A percentile compares a stretch with the other conserved stretches of the same genome.
Evolutionary conservation across 2,113 vertebrate genomes (phyloP).

Genomic region (Rissa tridactyla): DNA sequence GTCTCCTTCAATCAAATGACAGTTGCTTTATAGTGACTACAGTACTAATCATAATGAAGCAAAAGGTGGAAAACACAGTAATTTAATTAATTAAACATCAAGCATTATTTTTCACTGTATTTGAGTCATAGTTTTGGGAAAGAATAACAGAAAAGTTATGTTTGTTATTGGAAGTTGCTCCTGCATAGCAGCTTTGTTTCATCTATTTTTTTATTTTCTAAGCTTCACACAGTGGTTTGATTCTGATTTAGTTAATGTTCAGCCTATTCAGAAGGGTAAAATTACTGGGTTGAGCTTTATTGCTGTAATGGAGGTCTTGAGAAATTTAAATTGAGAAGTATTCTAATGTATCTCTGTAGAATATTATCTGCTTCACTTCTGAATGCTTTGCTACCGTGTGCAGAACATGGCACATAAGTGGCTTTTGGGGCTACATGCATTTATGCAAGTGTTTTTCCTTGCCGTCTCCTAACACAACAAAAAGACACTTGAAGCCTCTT

Average conservation of each 20-base stretch:
- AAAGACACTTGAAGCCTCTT: constrained; percentile 23
- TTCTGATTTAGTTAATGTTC: constrained; percentile 66
- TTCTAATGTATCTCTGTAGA: constrained; percentile 62
- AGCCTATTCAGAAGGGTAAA: constrained; percentile 57
- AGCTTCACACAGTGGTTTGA: not conserved
- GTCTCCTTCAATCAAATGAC: not conserved
- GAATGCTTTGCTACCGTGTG: constrained; percentile 27
- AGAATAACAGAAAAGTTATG: not conserved
- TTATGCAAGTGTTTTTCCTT: constrained; percentile 44
- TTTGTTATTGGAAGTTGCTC: not conserved
- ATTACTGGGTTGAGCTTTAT: constrained; percentile 56
- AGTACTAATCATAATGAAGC: not conserved
- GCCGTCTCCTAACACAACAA: not conserved
- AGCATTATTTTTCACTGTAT: not conserved
- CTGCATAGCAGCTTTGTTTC: not conserved
- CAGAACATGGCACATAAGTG: constrained; percentile 57
- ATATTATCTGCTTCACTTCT: constrained; percentile 33
- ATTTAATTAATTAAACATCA: not conserved
- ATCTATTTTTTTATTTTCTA: not conserved
- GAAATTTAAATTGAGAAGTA: constrained; percentile 63
- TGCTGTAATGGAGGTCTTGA: constrained; percentile 56
- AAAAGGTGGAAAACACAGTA: not conserved
- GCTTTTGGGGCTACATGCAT: not conserved
- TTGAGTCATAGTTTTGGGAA: not conserved
- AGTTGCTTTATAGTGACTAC: not conserved